phyloP scores from a whole-genome alignment of 2,888 invertebrate species.

The Conus canariensis region DNA sequence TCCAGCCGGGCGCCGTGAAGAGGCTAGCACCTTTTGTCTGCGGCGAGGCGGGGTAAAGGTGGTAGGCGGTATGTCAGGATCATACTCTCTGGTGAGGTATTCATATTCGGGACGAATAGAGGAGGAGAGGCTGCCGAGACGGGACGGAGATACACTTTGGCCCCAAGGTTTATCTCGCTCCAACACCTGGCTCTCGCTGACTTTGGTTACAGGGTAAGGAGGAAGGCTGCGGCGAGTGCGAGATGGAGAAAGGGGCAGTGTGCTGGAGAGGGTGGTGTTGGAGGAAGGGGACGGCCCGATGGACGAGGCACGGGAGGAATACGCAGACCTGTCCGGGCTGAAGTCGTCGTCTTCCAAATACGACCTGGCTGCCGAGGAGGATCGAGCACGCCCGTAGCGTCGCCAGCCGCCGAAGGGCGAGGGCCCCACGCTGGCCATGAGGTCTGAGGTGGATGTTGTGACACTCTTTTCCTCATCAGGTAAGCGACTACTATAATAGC shows the following conservation, averaged over 20 bases:
- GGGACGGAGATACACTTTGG: not conserved
- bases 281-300: not conserved
- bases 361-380: constrained; percentile 8
- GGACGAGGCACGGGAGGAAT: constrained; percentile 13
- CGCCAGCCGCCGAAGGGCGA: not conserved
- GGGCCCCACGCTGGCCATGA: constrained; percentile 36
- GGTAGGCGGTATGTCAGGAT: constrained; percentile 31
- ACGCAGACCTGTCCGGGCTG: not conserved
- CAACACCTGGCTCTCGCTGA: constrained; percentile 32
- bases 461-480: not conserved
- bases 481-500: not conserved
- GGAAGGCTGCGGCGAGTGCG: not conserved
- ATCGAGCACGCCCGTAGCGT: constrained; percentile 14
- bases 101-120: constrained; percentile 34
- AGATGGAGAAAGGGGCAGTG: not conserved
- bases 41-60: constrained; percentile 39
- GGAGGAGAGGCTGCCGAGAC: not conserved
- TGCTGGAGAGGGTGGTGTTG: not conserved
- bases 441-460: constrained; percentile 17
- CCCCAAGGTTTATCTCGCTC: not conserved
- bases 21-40: constrained; percentile 55
- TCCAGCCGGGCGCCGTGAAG: constrained; percentile 55
- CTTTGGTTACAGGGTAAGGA: not conserved
- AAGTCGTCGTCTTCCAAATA: not conserved
- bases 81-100: constrained; percentile 2